These are phyloP conservation scores for Chlorops oryzae DNA, from an alignment of 1,140 invertebrate genomes.

Conservation along the genomic window DNA sequence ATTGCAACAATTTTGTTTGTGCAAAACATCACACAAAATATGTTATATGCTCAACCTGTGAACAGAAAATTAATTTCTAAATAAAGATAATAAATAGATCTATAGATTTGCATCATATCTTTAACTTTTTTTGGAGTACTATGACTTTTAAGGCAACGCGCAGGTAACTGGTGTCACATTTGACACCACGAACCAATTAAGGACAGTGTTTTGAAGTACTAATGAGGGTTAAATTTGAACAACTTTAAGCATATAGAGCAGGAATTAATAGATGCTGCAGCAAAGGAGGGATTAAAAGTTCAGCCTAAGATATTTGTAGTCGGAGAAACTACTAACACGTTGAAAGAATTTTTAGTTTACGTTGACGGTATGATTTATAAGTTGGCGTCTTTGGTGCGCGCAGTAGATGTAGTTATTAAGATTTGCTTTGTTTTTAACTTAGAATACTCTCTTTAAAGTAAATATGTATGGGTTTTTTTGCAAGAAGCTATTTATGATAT, in stretches of 20 bases:
- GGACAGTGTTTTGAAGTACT: too few species aligned
- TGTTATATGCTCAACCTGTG: too few species aligned
- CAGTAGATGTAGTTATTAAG: not conserved
- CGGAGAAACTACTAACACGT: not conserved
- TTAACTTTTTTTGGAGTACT: too few species aligned
- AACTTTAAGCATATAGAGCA: not conserved
- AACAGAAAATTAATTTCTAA: too few species aligned
- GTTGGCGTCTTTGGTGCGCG: not conserved
- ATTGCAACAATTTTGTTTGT: too few species aligned
- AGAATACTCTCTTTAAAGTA: not conserved
- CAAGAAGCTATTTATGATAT: slow-evolving; percentile 3
- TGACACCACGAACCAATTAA: too few species aligned
- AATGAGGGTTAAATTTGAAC: not conserved
- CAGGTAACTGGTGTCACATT: too few species aligned
- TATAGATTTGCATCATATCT: too few species aligned
- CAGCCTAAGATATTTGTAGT: not conserved
- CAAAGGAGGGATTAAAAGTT: not conserved
- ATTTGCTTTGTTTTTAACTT: slow-evolving; percentile 2
- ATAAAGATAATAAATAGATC: too few species aligned
- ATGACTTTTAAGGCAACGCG: too few species aligned
- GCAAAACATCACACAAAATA: too few species aligned
- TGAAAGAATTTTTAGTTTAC: not conserved
- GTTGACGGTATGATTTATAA: not conserved
- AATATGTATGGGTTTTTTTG: slow-evolving; percentile 1
- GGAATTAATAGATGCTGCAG: not conserved